Evolutionary conservation across 2,113 vertebrate species (phyloP), one percentile per base, ranked within the genome.

Genomic region (Mastomys coucha): DNA sequence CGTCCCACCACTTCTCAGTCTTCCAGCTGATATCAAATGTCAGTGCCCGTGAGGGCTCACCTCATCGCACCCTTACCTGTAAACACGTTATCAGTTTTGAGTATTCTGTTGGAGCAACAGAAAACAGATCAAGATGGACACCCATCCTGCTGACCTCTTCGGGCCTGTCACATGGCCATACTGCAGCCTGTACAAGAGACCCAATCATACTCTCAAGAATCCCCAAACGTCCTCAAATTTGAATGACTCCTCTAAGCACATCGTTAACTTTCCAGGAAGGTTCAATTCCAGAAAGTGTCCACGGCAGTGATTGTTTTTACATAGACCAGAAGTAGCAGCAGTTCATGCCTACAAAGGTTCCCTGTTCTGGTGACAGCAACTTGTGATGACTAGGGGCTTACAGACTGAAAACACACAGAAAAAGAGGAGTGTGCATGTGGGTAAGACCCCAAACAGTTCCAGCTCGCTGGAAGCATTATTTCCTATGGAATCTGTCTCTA

Each of bases 251-350:
- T 76, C 33, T 49, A 76, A 91, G 82, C 3, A 49, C 33, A 73
- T 60, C 69, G 42, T 89, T 31, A 56, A 81, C 80, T 82, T 97
- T 76, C 77, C 42, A 87, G 91, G 78, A 94, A 80, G 89, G 90
- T 94, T 82, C 53, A 78, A 78, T 80, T 75, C 19, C 81, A 84
- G 87, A 65, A 69, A 65, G 94, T 14, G 10, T 42, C 65, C 39
- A n/a, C 11, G 1, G 17, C 65, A 24, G 49, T 1, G 70, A 53
- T 91, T 36, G 3, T 77, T 58, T 86, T 88, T 67, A 49, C 22
- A 9, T 60, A 69, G 78, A 97, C 75, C 13, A 51, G 88, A 92
- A 88, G 91, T 12, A 69, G 17, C 53, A 60, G 87, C 42, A 3
- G 12, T 73, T 58, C 78, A 1, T 2, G 45, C 9, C 89, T 89